These are phyloP conservation scores for Artibeus lituratus DNA, from an alignment of 2,797 vertebrate species.

Conservation along the genomic window DNA sequence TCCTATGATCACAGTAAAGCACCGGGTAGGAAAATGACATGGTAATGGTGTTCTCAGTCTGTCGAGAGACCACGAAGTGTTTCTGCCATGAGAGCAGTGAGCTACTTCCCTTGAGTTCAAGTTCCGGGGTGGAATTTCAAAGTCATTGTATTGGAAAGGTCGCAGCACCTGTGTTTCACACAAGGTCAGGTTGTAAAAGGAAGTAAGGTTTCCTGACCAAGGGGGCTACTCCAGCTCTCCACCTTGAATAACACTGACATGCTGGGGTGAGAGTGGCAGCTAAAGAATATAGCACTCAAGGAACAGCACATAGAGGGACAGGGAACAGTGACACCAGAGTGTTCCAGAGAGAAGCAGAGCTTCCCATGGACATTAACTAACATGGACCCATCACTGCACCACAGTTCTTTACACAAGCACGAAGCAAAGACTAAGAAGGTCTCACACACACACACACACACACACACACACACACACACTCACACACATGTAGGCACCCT, in stretches of 20 bases:
- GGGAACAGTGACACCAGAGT: accelerated
- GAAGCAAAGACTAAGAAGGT: background rate
- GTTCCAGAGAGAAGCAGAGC: background rate
- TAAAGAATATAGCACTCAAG: background rate
- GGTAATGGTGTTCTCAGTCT: accelerated
- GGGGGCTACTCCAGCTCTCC: background rate
- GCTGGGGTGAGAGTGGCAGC: background rate
- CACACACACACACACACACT: background rate
- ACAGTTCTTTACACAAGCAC: background rate
- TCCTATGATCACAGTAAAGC: accelerated
- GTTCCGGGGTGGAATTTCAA: background rate
- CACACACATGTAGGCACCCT: background rate
- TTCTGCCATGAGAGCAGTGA: background rate
- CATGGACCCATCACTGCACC: background rate
- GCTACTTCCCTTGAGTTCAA: background rate
- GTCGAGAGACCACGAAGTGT: background rate
- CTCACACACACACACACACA: background rate
- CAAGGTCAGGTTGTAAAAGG: background rate
- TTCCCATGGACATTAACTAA: background rate
- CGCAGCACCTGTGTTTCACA: background rate
- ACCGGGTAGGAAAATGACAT: too few species aligned
- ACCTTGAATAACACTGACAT: background rate
- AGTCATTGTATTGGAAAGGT: background rate
- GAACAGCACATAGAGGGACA: background rate
- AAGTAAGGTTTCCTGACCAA: background rate